Base-by-base conservation (phyloP, 2,113 vertebrate species). In the Barbus barbus region DNA sequence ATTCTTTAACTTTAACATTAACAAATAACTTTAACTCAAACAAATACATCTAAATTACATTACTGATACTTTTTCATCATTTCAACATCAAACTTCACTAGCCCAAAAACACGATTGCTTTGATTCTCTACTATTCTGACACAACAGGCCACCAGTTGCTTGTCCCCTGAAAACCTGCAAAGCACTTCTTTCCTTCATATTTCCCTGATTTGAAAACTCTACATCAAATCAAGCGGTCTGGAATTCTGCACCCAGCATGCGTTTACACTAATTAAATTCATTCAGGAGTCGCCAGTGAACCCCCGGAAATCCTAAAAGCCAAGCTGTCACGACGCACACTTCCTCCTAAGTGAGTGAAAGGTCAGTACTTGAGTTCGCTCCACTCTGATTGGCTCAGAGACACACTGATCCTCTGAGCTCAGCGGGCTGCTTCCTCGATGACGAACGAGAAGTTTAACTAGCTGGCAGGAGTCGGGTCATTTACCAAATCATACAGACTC, bases 381-480 rank as follows among this genome's bases (percentile, higher is more conserved):
- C 24, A 53, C 71, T 71, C 77, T 86, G 65, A 90, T 78, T 84
- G 87, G 84, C 67, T 60, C 38, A 69, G 44, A 81, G 65, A 33
- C 56, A 13, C 61, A 48, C 31, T 78, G 82, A 86, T 72, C 73
- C 72, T 73, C 78, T 56, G 65, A 87, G 53, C 87, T 88, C 69
- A 67, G 79, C 61, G 76, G 38, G 69, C 9, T 44, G 72, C 84
- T 89, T 92, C 90, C 88, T 84, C 85, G 85, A 88, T 72, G 78
- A 77, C 51, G 65, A 81, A 72, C 6, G 53, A 48, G 51, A 84
- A 74, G 83, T 74, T 80, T 75, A 69, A 44, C 36, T 46, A 74
- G 44, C 0, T 75, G 1, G 44, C 28, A 24, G 83, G 69, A 79
- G 56, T 33, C 36, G 5, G 36, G 5, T 38, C 28, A 46, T 38